A percentile compares a stretch with the other conserved stretches of the same genome.
Evolutionary conservation across 2,888 invertebrate species (phyloP).

Genomic region (Amblyjoppa fuscipennis): DNA sequence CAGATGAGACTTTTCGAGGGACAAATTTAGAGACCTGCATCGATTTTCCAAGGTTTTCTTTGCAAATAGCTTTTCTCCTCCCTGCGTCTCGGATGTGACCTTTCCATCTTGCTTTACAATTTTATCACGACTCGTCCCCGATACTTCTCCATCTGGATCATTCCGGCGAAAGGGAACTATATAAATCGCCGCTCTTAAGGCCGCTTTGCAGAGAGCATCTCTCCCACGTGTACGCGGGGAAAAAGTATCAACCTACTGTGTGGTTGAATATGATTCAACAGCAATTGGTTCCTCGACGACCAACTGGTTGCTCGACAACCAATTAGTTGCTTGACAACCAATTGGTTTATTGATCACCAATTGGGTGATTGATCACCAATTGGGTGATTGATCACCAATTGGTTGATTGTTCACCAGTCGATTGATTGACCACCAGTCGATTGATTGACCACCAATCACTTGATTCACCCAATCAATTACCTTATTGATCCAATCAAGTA

Average conservation of each 20-base stretch:
- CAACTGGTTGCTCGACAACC: too few species aligned
- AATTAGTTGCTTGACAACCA: too few species aligned
- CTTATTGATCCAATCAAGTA: too few species aligned
- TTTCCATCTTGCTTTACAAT: neutral
- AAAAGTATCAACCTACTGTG: neutral
- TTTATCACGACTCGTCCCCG: neutral
- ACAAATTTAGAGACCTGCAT: neutral
- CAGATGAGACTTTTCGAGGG: neutral
- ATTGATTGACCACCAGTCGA: too few species aligned
- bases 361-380: too few species aligned
- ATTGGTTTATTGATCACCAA: too few species aligned
- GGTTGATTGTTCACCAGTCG: too few species aligned
- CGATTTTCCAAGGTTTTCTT: neutral
- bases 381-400: too few species aligned
- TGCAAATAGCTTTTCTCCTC: neutral
- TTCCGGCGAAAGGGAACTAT: neutral
- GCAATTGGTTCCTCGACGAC: too few species aligned
- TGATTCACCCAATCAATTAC: too few species aligned
- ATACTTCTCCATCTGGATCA: neutral
- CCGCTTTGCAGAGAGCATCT: neutral
- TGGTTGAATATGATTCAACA: neutral
- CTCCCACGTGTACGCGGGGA: neutral
- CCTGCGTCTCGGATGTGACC: neutral
- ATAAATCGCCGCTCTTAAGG: neutral
- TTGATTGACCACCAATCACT: too few species aligned